Evolutionary conservation across 1,140 invertebrate genomes (phyloP), one percentile per base, ranked within the genome.

Genomic region (Steinernema khuongi): DNA sequence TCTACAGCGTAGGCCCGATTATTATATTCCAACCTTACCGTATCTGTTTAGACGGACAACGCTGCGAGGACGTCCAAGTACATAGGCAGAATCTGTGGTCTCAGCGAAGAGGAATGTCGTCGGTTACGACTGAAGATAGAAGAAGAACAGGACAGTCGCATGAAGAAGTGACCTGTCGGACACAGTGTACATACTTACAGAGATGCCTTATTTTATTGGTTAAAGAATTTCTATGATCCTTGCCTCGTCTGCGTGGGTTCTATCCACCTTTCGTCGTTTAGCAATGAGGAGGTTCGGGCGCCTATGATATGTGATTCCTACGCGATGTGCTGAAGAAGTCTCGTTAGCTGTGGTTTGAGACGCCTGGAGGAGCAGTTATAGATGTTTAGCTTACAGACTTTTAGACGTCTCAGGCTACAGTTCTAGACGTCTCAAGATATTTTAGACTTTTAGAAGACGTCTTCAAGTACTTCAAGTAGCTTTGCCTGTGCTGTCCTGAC

Each of bases 41-140:
- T 30, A 31, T 71, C 28, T 28, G 68, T 77, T 69, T 44, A 77
- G 76, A 77, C 41, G 14, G 70, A 79, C 14, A 76, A 76, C 32
- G 70, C 76, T 14, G 73, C 76, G 0, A 70, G 74, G 17, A 28
- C 75, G 0, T 70, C 76, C 0, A 77, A 77, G 31, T 29, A 1
- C 22, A 22, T 77, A 0, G 50, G 44, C 7, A 32, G 70, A 29
- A 41, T 68, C 28, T 66, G 72, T 44, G 31, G 68, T 18, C 71
- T 75, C 22, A 31, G 43, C 28, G 76, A 77, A n/a, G 77, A 73
- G 2, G 70, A 77, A 43, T 74, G 73, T 30, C 69, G 76, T 32
- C 68, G 66, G 2, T 67, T 77, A 0, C 73, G 76, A 31, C 31
- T 72, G 26, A 79, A 67, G 22, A 66, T 77, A 1, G 76, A 77